These are phyloP conservation scores for Ypsolopha sequella DNA, from an alignment of 2,888 invertebrate species.

Conservation along the genomic window DNA sequence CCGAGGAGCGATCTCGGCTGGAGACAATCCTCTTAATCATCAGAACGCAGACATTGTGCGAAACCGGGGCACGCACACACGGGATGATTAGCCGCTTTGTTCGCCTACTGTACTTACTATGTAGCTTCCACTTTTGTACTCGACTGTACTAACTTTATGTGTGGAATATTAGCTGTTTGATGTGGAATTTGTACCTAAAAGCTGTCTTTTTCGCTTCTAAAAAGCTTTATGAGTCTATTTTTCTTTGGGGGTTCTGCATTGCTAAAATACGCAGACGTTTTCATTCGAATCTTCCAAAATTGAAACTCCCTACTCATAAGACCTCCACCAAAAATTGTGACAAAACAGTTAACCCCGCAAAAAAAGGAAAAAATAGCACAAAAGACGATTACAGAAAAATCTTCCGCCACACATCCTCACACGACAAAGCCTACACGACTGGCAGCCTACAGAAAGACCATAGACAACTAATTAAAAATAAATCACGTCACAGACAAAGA, in stretches of 20 bases:
- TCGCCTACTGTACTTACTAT: slow-evolving; percentile 24
- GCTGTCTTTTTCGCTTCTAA: too few species aligned
- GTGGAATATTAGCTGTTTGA: slow-evolving; percentile 11
- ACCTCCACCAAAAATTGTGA: too few species aligned
- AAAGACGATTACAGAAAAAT: slow-evolving; percentile 6
- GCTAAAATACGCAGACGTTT: too few species aligned
- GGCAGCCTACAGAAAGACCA: not conserved
- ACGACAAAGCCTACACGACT: slow-evolving; percentile 6
- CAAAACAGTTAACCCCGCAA: not conserved
- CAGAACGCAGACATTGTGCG: slow-evolving; percentile 61
- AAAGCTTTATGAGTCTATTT: too few species aligned
- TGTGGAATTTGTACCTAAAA: too few species aligned
- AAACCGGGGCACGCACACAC: slow-evolving; percentile 65
- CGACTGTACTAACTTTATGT: slow-evolving; percentile 22
- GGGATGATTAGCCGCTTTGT: slow-evolving; percentile 58
- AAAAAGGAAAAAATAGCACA: slow-evolving; percentile 6
- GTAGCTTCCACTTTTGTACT: slow-evolving; percentile 43
- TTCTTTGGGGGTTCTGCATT: too few species aligned
- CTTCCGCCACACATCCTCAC: not conserved
- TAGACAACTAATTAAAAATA: slow-evolving; percentile 41
- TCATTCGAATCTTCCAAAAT: too few species aligned
- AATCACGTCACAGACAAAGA: slow-evolving; percentile 36
- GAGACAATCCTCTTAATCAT: slow-evolving; percentile 72
- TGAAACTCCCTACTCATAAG: too few species aligned
- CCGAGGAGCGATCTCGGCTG: slow-evolving; percentile 52